A percentile compares a stretch with the other conserved stretches of the same genome.
These are phyloP conservation scores for Pycnomerus fuliginosus DNA, from an alignment of 2,888 invertebrate species.

Conservation along the genomic window DNA sequence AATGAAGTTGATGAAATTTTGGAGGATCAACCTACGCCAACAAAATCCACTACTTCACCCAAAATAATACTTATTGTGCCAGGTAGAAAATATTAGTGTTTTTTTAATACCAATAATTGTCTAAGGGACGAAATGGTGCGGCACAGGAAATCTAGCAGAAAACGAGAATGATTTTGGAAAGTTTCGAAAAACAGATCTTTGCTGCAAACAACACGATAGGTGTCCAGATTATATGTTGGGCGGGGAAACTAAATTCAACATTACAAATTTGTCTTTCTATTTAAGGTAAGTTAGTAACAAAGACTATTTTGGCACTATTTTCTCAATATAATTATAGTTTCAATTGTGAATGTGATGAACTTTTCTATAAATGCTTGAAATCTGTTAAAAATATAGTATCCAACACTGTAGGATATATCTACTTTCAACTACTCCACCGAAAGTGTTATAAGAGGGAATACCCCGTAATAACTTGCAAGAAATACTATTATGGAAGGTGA, in stretches of 20 bases:
- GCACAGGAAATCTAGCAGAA: conserved; percentile 1
- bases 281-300: too few relatives aligned
- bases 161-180: conserved; percentile 1
- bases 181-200: neutral
- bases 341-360: neutral
- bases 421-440: neutral
- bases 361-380: neutral
- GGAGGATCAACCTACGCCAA: neutral
- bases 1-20: too few relatives aligned
- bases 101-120: too few relatives aligned
- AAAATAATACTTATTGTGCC: too few relatives aligned
- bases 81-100: too few relatives aligned
- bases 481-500: neutral
- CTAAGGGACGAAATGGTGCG: conserved; percentile 8
- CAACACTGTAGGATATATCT: neutral
- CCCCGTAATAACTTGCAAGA: neutral
- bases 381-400: neutral
- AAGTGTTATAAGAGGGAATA: neutral
- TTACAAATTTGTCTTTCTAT: neutral
- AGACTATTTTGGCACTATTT: too few relatives aligned
- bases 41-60: too few relatives aligned
- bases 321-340: too few relatives aligned
- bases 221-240: conserved; percentile 1
- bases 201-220: conserved; percentile 5
- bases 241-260: neutral